A percentile compares a stretch with the other conserved stretches of the same genome.
These are phyloP conservation scores for Mactra quadrangularis DNA, from an alignment of 1,140 invertebrate species.

Conservation along the genomic window DNA sequence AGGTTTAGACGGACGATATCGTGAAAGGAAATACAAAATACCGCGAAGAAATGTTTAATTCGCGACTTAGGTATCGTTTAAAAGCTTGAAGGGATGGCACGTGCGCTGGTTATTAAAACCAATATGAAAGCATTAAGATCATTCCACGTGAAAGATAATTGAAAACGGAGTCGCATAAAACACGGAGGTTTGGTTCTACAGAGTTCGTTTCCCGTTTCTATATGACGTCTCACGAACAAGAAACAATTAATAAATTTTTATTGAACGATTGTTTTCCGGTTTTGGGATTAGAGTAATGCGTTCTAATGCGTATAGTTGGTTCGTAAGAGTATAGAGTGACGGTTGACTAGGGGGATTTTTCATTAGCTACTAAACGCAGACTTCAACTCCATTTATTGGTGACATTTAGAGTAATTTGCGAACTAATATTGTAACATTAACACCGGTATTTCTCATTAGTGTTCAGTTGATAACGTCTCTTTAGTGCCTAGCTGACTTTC, in stretches of 20 bases:
- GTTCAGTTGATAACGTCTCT: constrained; percentile 17
- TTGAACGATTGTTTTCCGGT: constrained; percentile 58
- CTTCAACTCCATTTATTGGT: constrained; percentile 61
- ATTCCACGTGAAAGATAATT: constrained; percentile 42
- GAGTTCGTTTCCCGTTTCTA: constrained; percentile 50
- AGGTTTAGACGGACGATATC: constrained; percentile 5
- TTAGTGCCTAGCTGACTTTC: constrained; percentile 29
- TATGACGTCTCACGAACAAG: constrained; percentile 55
- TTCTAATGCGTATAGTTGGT: constrained; percentile 50
- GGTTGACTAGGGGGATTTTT: constrained; percentile 57
- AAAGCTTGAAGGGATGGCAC: constrained; percentile 20
- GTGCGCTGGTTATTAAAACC: constrained; percentile 55
- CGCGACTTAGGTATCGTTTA: constrained; percentile 11
- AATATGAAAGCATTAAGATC: constrained; percentile 6
- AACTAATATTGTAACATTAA: constrained; percentile 52
- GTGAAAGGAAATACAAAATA: constrained; percentile 52
- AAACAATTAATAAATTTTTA: constrained; percentile 65
- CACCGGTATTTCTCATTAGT: constrained; percentile 59
- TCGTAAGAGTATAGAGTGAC: constrained; percentile 8
- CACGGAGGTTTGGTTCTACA: constrained; percentile 42
- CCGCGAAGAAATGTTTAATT: constrained; percentile 25
- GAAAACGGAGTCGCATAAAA: constrained; percentile 61
- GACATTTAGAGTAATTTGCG: constrained; percentile 53
- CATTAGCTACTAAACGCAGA: constrained; percentile 58
- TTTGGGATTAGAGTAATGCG: constrained; percentile 49